These are phyloP conservation scores for Erpobdella octoculata DNA, from an alignment of 2,888 invertebrate genomes.

Conservation along the genomic window DNA sequence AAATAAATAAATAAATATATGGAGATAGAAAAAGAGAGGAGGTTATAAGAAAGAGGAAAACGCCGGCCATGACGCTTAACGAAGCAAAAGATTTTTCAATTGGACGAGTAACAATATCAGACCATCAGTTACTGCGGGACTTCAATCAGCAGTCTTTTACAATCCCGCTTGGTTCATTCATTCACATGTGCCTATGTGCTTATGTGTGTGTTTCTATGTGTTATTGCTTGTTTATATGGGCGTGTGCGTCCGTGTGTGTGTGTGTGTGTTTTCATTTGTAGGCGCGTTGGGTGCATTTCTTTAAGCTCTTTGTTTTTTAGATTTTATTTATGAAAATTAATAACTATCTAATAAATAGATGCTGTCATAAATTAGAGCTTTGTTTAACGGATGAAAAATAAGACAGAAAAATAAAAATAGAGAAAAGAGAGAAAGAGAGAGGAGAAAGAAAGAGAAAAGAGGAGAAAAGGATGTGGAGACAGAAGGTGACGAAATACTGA, in stretches of 20 bases:
- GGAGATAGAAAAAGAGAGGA: no score
- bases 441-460: background rate
- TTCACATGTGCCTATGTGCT: no score
- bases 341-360: no score
- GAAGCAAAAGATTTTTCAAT: slow-evolving; percentile 4
- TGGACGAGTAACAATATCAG: slow-evolving; percentile 4
- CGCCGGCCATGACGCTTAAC: background rate
- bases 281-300: no score
- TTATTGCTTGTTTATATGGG: background rate
- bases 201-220: background rate
- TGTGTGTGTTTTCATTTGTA: background rate
- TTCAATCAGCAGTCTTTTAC: background rate
- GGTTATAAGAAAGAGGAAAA: background rate
- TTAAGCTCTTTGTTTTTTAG: no score
- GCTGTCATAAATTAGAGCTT: no score
- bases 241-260: background rate
- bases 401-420: no score
- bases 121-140: background rate
- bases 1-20: background rate
- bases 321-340: no score
- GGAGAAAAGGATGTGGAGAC: background rate
- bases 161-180: no score
- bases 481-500: background rate
- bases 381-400: no score
- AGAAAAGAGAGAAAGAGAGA: background rate